A percentile compares a stretch with the other conserved stretches of the same genome.
Conservation (phyloP, 2,888 invertebrate species). For the Netelia fuscicornis region DNA sequence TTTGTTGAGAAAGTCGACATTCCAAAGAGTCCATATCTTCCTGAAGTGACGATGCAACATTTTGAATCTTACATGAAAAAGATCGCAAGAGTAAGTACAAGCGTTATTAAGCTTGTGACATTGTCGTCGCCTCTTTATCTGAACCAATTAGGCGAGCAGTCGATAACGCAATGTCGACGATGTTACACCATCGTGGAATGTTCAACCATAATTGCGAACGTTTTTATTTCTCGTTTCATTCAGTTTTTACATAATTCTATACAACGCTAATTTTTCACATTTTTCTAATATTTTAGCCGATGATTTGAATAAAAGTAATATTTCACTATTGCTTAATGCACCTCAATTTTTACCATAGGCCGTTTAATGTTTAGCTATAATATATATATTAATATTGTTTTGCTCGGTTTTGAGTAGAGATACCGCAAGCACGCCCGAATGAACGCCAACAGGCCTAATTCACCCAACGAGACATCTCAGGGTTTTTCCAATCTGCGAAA, state of each 20-base stretch:
- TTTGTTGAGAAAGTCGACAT: conserved; percentile 94
- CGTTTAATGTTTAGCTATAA: background rate
- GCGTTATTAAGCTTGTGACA: background rate
- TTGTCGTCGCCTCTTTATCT: background rate
- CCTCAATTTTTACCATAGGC: no score
- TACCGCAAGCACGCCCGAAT: conserved; percentile 85
- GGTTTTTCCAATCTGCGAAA: conserved; percentile 84
- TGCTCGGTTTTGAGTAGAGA: conserved; percentile 81
- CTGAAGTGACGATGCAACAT: conserved; percentile 92
- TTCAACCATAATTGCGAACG: no score
- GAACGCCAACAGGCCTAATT: conserved; percentile 81
- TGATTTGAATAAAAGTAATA: background rate
- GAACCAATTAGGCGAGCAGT: background rate
- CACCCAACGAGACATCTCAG: conserved; percentile 82
- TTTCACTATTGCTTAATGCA: background rate
- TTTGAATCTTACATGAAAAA: conserved; percentile 95
- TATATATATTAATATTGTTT: conserved; percentile 31
- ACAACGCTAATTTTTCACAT: background rate
- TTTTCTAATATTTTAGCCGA: background rate
- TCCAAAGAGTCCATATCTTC: conserved; percentile 92
- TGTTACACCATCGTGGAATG: background rate
- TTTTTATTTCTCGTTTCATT: no score
- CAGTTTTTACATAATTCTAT: background rate
- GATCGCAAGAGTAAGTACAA: conserved; percentile 85
- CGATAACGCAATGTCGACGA: background rate